Base-by-base conservation (phyloP, 2,888 invertebrate species). In the Oscheius sp. region DNA sequence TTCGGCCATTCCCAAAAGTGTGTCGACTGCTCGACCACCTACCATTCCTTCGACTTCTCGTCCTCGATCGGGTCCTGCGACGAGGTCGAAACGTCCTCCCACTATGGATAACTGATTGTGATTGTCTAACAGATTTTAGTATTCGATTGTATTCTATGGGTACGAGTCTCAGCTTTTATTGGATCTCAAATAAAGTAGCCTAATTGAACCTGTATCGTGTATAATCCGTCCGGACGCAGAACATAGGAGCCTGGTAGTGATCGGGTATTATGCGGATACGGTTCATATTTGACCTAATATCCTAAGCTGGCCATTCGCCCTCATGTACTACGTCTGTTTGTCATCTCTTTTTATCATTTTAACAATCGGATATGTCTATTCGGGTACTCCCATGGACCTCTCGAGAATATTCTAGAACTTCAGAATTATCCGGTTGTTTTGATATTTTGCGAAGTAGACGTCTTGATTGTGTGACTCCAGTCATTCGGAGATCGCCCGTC, bases 261-360 rank as follows among this genome's bases (percentile, higher is more conserved):
- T 52, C 27, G 27, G 6, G 66, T 49, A 66, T 66, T 23, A 66
- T 66, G 49, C 66, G n/a, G 3, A n/a, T 2, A 66, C 9, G 66
- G 41, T 49, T 49, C 66, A 21, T 66, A 66, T 12, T 66, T 66
- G 66, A 66, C 66, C 66, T 49, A 66, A 66, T 66, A 66, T 12
- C 66, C n/a, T 49, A 27, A 66, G 25, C 66, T 35, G 66, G 66
- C 52, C 66, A 66, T 9, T 52, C 46, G n/a, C 18, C 43, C 18
- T 23, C 25, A 58, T 29, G 35, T n/a, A 41, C 41, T 18, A 6
- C 35, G 35, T 35, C 35, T 35, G 5, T 35, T 35, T 35, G 35
- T 35, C 35, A 3, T 35, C 35, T 35, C 35, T 35, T 35, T 35
- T 35, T 35, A 35, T 35, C 35, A 35, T 35, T 6, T 35, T 35